These are phyloP conservation scores for Sebastes glaucus DNA, from an alignment of 2,797 vertebrate species.

Conservation along the genomic window DNA sequence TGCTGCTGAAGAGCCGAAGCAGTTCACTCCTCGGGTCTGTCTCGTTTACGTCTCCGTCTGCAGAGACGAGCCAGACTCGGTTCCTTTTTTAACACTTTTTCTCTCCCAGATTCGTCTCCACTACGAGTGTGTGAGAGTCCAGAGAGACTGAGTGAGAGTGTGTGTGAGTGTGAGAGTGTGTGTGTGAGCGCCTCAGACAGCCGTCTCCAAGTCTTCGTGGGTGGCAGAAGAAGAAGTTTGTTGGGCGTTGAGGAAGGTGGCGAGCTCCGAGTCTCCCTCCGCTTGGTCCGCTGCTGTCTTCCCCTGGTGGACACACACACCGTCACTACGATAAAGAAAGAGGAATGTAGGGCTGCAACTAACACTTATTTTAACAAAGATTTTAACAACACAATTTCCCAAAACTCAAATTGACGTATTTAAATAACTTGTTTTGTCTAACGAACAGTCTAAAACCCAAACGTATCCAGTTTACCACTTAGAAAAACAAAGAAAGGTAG, in stretches of 20 bases:
- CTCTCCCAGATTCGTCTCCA: slow-evolving; percentile 5
- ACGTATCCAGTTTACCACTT: too few relatives aligned
- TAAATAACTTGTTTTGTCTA: neutral
- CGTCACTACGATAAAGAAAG: neutral
- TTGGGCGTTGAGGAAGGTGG: slow-evolving; percentile 86
- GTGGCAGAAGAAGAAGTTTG: slow-evolving; percentile 79
- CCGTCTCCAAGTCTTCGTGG: slow-evolving; percentile 95
- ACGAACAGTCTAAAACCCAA: too few relatives aligned
- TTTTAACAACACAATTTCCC: neutral
- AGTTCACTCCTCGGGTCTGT: slow-evolving; percentile 1
- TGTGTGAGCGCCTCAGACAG: slow-evolving; percentile 85
- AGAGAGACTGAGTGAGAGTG: slow-evolving; percentile 15
- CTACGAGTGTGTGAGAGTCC: slow-evolving; percentile 34
- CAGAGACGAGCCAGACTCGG: slow-evolving; percentile 2
- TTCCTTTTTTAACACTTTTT: neutral
- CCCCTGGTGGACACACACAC: slow-evolving; percentile 79
- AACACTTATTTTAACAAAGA: neutral
- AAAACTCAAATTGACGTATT: neutral
- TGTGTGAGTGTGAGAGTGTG: neutral
- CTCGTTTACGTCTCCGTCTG: neutral
- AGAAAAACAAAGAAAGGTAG: too few relatives aligned
- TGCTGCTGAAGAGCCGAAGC: slow-evolving; percentile 27
- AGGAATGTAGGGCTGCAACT: neutral
- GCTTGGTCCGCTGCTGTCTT: slow-evolving; percentile 92
- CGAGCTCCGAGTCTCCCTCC: slow-evolving; percentile 89